Conservation (phyloP, 2,797 vertebrate species). For the Helarctos malayanus region DNA sequence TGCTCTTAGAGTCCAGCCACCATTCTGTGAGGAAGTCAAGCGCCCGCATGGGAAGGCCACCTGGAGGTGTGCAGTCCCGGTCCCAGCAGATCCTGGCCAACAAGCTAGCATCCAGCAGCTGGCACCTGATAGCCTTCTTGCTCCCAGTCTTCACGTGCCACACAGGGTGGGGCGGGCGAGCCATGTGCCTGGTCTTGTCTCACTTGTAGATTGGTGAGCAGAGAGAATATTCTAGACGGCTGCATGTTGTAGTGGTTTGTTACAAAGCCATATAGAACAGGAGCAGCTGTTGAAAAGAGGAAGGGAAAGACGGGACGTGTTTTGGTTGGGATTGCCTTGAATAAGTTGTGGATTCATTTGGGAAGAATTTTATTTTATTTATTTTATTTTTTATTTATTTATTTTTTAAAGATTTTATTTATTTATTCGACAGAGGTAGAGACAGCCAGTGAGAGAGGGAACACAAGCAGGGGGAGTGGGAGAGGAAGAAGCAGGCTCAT, state of each 20-base stretch:
- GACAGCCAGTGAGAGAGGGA: too few relatives aligned
- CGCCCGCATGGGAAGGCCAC: neutral
- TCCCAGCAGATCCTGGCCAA: neutral
- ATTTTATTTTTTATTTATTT: too few relatives aligned
- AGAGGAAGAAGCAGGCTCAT: too few relatives aligned
- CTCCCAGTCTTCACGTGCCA: neutral
- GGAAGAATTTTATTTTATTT: neutral
- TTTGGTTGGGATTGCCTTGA: neutral
- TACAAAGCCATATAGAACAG: neutral
- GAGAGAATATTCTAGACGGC: neutral
- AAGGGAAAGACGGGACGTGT: neutral
- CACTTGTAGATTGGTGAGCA: neutral
- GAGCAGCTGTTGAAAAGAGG: neutral
- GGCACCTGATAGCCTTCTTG: neutral
- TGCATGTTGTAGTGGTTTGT: accelerated
- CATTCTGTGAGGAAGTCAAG: neutral
- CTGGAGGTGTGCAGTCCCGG: too few relatives aligned
- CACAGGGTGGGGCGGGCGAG: neutral
- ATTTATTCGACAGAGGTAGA: too few relatives aligned
- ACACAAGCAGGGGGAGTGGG: too few relatives aligned
- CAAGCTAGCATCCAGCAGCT: neutral
- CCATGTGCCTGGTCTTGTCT: neutral
- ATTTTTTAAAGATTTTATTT: too few relatives aligned
- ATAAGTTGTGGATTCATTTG: neutral
- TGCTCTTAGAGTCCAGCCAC: neutral